Evolutionary conservation across 2,888 invertebrate species (phyloP), one percentile per base, ranked within the genome.

Genomic region (Baronia brevicornis): DNA sequence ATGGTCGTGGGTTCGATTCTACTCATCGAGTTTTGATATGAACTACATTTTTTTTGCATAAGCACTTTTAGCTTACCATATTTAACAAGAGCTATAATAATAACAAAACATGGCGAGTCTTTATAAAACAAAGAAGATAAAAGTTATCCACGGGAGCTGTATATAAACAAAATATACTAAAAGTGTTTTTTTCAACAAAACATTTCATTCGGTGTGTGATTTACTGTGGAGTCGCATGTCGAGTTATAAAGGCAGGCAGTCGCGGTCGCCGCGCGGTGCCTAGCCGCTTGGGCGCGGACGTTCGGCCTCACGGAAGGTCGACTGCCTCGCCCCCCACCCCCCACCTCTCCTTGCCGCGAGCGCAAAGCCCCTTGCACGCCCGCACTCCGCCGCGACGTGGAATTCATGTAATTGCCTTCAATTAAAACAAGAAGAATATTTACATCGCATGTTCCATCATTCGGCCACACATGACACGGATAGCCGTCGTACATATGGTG

Each of bases 291-390:
- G 47, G 46, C 51, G 58, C 59, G 64, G 57, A 52, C 59, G 60
- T 60, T 68, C 74, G 82, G 78, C 82, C 82, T 79, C 78, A 72
- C 56, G 73, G 80, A 82, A 82, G 82, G 82, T 80, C 82, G 79
- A 71, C 78, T 54, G 74, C 75, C 75, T 67, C 48, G 29, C 50
- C 43, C 40, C 40, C 46, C 43, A 24, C 44, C 44, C 42, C 30
- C 39, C 48, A 30, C 51, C 34, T 47, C 45, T 36, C 48, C 42
- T 57, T 53, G 47, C 48, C 49, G 30, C 43, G 39, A 31, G 42
- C 36, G 38, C 32, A 44, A 36, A 49, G 33, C 51, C 33, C 47
- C 45, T 36, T 48, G 43, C 58, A 54, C 48, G 49, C 50, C 28
- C 43, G 41, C 37, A 43, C 39, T 38, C 36, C 43, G 38, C 37